Percentiles rank a stretch among this genome's conserved stretches.
These are phyloP conservation scores for Nemurella pictetii DNA, from an alignment of 2,888 invertebrate species.

Conservation along the genomic window DNA sequence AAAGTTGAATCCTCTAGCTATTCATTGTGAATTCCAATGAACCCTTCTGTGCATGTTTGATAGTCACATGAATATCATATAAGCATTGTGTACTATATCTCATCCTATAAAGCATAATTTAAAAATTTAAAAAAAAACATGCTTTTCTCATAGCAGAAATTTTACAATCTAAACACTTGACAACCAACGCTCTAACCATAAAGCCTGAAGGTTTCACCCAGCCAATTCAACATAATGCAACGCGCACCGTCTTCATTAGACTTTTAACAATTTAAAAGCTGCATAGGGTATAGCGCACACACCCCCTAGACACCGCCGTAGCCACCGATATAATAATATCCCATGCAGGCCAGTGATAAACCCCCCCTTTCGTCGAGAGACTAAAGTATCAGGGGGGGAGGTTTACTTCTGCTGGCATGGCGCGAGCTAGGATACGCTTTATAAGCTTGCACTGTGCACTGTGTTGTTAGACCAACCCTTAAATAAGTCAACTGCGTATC, in stretches of 20 bases:
- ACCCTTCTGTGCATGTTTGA: no score
- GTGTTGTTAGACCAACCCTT: neutral
- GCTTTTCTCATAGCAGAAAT: neutral
- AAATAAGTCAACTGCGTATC: neutral
- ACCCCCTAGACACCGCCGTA: neutral
- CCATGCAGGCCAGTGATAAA: neutral
- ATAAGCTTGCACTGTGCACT: neutral
- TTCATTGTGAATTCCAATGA: no score
- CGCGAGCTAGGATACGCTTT: neutral
- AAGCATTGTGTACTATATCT: no score
- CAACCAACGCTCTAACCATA: neutral
- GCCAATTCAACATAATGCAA: neutral
- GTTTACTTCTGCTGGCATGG: neutral
- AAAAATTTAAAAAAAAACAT: neutral
- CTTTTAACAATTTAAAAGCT: neutral
- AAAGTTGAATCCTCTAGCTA: no score
- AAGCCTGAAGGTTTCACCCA: neutral
- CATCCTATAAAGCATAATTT: no score
- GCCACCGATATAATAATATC: neutral
- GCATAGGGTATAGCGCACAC: neutral
- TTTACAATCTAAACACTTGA: neutral
- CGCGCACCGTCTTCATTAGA: neutral
- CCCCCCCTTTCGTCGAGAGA: neutral
- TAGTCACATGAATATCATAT: no score
- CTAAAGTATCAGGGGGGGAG: neutral